Percentiles rank a stretch among this genome's conserved stretches.
Evolutionary conservation across 2,797 vertebrate species (phyloP).

Genomic region (Anguilla obscura): DNA sequence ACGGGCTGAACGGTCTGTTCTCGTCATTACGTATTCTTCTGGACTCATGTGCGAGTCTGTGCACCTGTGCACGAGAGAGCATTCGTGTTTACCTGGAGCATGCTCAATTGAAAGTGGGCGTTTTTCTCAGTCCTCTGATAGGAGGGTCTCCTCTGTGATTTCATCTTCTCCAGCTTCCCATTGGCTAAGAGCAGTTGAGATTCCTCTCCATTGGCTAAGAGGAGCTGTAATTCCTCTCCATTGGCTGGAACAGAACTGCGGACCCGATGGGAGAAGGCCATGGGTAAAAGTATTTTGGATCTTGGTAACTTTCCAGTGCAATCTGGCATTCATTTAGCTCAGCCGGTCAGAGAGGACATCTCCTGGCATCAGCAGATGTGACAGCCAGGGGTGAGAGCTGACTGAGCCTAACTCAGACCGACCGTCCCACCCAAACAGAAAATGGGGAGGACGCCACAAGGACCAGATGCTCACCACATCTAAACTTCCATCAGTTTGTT

Average conservation of each 20-base stretch:
- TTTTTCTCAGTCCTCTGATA: conserved; percentile 79
- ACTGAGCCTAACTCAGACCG: not conserved
- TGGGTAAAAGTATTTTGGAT: not conserved
- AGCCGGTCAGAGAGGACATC: not conserved
- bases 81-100: conserved; percentile 78
- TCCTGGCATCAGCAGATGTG: not conserved
- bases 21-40: not conserved
- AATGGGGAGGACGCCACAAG: not conserved
- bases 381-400: conserved; percentile 1
- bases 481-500: not conserved
- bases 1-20: no score
- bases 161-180: conserved; percentile 81
- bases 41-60: not conserved
- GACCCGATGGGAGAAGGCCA: conserved; percentile 27
- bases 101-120: conserved; percentile 86
- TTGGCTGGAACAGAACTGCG: conserved; percentile 64
- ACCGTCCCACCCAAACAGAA: not conserved
- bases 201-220: conserved; percentile 68
- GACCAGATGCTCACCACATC: not conserved
- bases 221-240: conserved; percentile 65
- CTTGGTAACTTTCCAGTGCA: not conserved
- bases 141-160: conserved; percentile 80
- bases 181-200: conserved; percentile 65
- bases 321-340: not conserved
- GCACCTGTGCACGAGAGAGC: not conserved